Conservation (phyloP, 2,113 vertebrate genomes). For the Irena cyanogastra region DNA sequence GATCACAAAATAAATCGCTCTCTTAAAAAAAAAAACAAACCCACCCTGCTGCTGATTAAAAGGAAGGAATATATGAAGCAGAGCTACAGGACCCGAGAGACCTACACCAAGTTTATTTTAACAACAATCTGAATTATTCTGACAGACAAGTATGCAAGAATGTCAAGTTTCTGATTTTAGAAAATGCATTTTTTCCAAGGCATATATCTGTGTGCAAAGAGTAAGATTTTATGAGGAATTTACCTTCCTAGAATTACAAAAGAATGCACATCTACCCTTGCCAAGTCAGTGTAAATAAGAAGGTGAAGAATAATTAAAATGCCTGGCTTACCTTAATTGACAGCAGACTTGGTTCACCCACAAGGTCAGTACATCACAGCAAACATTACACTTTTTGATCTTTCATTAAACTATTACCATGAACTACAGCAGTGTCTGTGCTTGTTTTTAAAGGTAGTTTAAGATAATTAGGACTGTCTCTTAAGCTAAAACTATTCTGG, state of each 20-base stretch:
- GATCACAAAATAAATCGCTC: background rate
- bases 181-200: background rate
- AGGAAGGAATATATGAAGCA: background rate
- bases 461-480: background rate
- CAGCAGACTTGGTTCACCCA: background rate
- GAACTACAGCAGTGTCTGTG: background rate
- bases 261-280: background rate
- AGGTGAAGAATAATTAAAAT: background rate
- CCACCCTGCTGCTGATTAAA: background rate
- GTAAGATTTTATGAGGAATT: background rate
- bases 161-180: background rate
- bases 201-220: background rate
- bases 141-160: background rate
- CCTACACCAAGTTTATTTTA: background rate
- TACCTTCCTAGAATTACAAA: background rate
- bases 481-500: background rate
- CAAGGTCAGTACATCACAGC: background rate
- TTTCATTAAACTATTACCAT: background rate
- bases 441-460: background rate
- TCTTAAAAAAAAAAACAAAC: background rate
- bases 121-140: background rate
- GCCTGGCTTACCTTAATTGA: background rate
- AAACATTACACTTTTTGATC: background rate
- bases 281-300: background rate
- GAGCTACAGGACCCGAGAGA: background rate